Percentiles rank a stretch among this genome's conserved stretches.
Evolutionary conservation across 1,140 invertebrate genomes (phyloP).

Genomic region (Steinernema khuongi): DNA sequence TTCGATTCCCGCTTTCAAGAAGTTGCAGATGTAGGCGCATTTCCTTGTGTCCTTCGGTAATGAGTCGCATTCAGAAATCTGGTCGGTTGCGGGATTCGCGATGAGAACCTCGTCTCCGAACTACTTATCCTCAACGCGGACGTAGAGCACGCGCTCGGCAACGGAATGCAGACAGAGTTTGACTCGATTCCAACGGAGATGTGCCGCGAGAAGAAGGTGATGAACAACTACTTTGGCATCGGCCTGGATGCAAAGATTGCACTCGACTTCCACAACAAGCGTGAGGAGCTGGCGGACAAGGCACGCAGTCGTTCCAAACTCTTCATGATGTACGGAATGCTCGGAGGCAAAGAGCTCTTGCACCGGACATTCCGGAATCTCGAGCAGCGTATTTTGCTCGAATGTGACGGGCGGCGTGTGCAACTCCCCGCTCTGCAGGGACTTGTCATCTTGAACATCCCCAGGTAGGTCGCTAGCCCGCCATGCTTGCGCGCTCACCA

Average conservation of each 20-base stretch:
- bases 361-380: conserved; percentile 88
- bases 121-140: conserved; percentile 91
- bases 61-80: conserved; percentile 59
- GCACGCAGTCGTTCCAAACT: conserved; percentile 82
- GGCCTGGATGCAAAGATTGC: conserved; percentile 98
- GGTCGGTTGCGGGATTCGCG: conserved; percentile 68
- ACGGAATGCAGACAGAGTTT: conserved; percentile 12
- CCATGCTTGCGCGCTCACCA: not conserved
- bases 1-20: conserved; percentile 15
- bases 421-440: conserved; percentile 86
- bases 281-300: conserved; percentile 93
- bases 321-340: conserved; percentile 89
- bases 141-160: conserved; percentile 61
- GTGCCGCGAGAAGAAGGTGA: conserved; percentile 75
- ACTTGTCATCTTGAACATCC: conserved; percentile 93
- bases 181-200: conserved; percentile 19
- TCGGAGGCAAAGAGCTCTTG: conserved; percentile 78
- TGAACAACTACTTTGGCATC: conserved; percentile 99
- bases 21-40: conserved; percentile 2
- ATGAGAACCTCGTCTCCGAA: conserved; percentile 77
- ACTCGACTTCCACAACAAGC: conserved; percentile 89
- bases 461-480: conserved; percentile 65
- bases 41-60: conserved; percentile 22
- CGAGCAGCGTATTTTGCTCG: conserved; percentile 83
- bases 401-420: conserved; percentile 84